Evolutionary conservation across 2,113 vertebrate genomes (phyloP), one percentile per base, ranked within the genome.

Genomic region (Cololabis saira): DNA sequence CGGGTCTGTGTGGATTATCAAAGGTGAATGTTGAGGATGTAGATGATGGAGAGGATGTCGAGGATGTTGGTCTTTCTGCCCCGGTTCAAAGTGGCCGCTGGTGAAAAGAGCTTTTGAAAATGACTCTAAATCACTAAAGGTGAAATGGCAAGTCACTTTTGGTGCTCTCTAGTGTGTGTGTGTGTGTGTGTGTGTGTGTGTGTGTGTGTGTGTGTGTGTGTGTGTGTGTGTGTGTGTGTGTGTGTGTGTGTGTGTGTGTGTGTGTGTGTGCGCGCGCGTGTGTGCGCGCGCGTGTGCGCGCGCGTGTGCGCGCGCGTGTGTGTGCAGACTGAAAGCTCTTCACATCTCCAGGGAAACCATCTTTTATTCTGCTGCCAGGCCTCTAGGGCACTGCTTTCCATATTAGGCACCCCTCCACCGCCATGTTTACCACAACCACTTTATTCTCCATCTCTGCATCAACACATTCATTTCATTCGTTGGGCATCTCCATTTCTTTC

Each of bases 331-430:
- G 62, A 81, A 79, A 51, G 77, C 76, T 67, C 67, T 73, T 76
- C 73, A 18, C 67, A 72, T 86, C 87, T 81, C 89, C 85, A n/a
- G 76, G 82, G 87, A 89, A 84, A 90, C 83, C 76, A 78, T 74
- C 81, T 81, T 77, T 83, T 86, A 69, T 84, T 77, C 47, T 17
- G 41, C 61, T 82, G 71, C 61, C 80, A 70, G 81, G 80, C 80
- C 85, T 78, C 53, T 2, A 69, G 77, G 75, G 63, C 83, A 24
- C 65, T 69, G 45, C 75, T 83, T 73, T 71, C 78, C 80, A 80
- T 81, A 74, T 67, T 10, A 56, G 60, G 44, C 21, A 11, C 21
- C 52, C 45, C 54, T 71, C 69, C 71, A 42, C 54, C 66, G 16
- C 19, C 53, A 43, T 68, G 69, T 84, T 71, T 72, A 53, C 66